Percentiles rank a stretch among this genome's conserved stretches.
Conservation (phyloP, 2,888 invertebrate genomes). For the Caenorhabditis sp. region DNA sequence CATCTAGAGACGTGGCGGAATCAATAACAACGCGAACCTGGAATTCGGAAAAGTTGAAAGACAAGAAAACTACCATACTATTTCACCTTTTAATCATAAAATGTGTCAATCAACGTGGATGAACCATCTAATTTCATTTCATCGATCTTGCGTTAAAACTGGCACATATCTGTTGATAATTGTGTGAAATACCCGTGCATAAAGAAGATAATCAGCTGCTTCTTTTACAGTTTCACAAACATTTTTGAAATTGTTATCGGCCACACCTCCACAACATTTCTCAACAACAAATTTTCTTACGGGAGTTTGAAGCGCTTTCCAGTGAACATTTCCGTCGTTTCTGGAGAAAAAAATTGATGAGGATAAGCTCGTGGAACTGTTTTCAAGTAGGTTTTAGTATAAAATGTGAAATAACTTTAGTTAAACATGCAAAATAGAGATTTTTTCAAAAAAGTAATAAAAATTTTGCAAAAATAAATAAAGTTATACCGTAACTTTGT, state of each 20-base stretch:
- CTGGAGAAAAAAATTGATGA: no score
- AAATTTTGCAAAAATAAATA: no score
- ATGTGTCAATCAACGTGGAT: constrained; percentile 94
- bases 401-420: no score
- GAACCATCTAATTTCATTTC: constrained; percentile 90
- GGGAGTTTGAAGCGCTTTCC: constrained; percentile 85
- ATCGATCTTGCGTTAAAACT: constrained; percentile 80
- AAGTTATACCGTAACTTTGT: no score
- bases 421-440: no score
- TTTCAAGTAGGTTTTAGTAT: no score
- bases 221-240: constrained; percentile 83
- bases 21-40: constrained; percentile 84
- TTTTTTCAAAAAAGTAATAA: no score
- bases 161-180: constrained; percentile 90
- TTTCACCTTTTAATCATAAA: constrained; percentile 87
- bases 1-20: constrained; percentile 81
- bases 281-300: constrained; percentile 87
- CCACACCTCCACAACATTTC: constrained; percentile 88
- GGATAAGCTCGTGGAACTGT: no score
- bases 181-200: constrained; percentile 92
- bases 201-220: constrained; percentile 90
- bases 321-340: constrained; percentile 79
- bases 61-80: background rate
- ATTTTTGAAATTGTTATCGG: constrained; percentile 87
- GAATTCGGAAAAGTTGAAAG: constrained; percentile 15